These are phyloP conservation scores for Euproctis similis DNA, from an alignment of 2,888 invertebrate species.

Conservation along the genomic window DNA sequence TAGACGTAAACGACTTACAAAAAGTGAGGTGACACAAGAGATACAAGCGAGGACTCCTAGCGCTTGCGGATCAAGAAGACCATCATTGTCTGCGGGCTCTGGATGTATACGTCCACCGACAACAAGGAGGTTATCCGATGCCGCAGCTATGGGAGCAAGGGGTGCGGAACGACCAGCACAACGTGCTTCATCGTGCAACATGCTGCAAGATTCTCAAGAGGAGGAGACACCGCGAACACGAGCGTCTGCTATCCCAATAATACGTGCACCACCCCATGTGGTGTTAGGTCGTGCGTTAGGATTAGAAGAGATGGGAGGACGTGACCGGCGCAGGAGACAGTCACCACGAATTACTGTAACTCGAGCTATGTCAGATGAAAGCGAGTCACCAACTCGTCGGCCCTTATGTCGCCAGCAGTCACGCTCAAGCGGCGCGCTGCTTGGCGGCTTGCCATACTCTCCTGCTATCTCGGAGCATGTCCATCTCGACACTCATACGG, in stretches of 20 bases:
- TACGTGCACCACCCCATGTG: slow-evolving; percentile 75
- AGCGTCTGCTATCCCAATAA: slow-evolving; percentile 61
- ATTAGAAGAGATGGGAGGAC: slow-evolving; percentile 52
- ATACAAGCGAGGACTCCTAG: slow-evolving; percentile 88
- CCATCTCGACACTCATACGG: slow-evolving; percentile 44
- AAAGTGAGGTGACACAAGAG: slow-evolving; percentile 86
- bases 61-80: slow-evolving; percentile 83
- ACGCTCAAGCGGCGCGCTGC: slow-evolving; percentile 68
- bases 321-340: slow-evolving; percentile 60
- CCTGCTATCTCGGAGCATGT: slow-evolving; percentile 54
- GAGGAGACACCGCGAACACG: slow-evolving; percentile 52
- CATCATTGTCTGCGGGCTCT: slow-evolving; percentile 79
- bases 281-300: slow-evolving; percentile 78
- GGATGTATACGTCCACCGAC: slow-evolving; percentile 62
- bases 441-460: slow-evolving; percentile 62
- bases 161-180: slow-evolving; percentile 66
- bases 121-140: slow-evolving; percentile 59
- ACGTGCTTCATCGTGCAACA: slow-evolving; percentile 81
- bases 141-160: slow-evolving; percentile 60
- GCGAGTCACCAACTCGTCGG: slow-evolving; percentile 74
- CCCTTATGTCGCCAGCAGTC: slow-evolving; percentile 67
- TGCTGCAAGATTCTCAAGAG: slow-evolving; percentile 77
- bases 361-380: slow-evolving; percentile 83
- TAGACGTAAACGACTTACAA: slow-evolving; percentile 85
- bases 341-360: slow-evolving; percentile 84